Base-by-base conservation (phyloP, 2,797 vertebrate species). In the Alca torda region DNA sequence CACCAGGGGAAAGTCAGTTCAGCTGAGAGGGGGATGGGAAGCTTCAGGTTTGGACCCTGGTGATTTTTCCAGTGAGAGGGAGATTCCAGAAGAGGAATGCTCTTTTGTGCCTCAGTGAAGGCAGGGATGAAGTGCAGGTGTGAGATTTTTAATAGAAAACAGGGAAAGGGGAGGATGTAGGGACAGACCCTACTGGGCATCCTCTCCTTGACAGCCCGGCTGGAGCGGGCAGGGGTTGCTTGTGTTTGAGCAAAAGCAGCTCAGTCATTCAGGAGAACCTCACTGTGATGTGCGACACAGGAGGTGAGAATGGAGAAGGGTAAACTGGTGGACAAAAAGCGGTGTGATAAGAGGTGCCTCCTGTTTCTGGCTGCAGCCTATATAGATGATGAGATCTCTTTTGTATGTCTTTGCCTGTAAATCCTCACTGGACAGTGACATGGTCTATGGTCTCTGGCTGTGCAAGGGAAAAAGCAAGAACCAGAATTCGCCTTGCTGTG, bases 231-330 rank as follows among this genome's bases (percentile, higher is more conserved):
- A 89, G 46, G 31, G 33, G 8, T 2, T 69, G 21, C 18, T 26
- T 13, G 25, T 46, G 48, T 74, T 37, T 70, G 51, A 67, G 61
- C 9, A 18, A 72, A 89, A 84, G 45, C 67, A 89, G 59, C 67
- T 64, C 68, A 31, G 56, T 16, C 26, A 9, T 35, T 74, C 21
- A 37, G 74, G 43, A 57, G 39, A 69, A 2, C 16, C 50, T 61
- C 4, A 4, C 31, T 1, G 3, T 43, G 50, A 30, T 16, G 43
- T 23, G 24, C 25, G 45, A 1, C 0, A 2, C 0, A 0, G n/a
- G 50, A 70, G 13, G 10, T 46, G 63, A 76, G 43, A 69, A 14
- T 0, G 4, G 67, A 65, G 75, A 60, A 83, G 43, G 39, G 39
- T 35, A 16, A 70, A 21, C 35, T 59, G 18, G 16, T 39, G 68